Evolutionary conservation across 1,140 invertebrate species (phyloP), one percentile per base, ranked within the genome.

Genomic region (Tyrophagus putrescentiae): DNA sequence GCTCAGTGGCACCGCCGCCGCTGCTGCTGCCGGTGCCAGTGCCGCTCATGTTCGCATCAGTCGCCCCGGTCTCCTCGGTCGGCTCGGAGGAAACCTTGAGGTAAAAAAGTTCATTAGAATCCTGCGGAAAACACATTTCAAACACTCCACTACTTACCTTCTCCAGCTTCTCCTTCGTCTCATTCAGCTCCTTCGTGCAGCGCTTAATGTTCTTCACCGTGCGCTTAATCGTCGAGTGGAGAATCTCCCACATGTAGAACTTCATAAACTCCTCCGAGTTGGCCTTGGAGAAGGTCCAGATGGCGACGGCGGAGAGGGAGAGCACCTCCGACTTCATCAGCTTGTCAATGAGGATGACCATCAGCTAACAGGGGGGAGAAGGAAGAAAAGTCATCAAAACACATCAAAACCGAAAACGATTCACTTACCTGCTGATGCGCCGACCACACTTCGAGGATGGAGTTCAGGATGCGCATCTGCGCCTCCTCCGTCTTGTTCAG

Each of bases 251-350:
- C n/a, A 96, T 79, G 70, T 91, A 95, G 66, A 85, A 80, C 81
- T 89, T 91, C 6, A 90, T 94, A 71, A 97, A 96, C 71, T 94
- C 88, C 7, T 78, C 72, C 25, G 79, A 79, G 90, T 98, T 97
- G 70, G 96, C 90, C 74, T 89, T 87, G 3, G 90, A 94, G 75
- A 99, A 99, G 58, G 99, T 84, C 95, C 94, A 99, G 67, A 93
- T 96, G 28, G 92, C 92, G 11, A 99, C 91, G 9, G 92, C 85
- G 61, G 89, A 87, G 69, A 91, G 95, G 69, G 97, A 90, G 16
- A 98, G 84, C 44, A 98, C 87, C 71, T 96, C 87, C 34, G 91
- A 95, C 75, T 98, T 96, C 3, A 98, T 76, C 75, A 99, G 82
- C 75, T 98, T 97, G 72, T 98, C 93, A 4, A 94, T 84, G 0